Evolutionary conservation across 2,113 vertebrate species (phyloP), one percentile per base, ranked within the genome.

Genomic region (Eudyptes chrysolophus): DNA sequence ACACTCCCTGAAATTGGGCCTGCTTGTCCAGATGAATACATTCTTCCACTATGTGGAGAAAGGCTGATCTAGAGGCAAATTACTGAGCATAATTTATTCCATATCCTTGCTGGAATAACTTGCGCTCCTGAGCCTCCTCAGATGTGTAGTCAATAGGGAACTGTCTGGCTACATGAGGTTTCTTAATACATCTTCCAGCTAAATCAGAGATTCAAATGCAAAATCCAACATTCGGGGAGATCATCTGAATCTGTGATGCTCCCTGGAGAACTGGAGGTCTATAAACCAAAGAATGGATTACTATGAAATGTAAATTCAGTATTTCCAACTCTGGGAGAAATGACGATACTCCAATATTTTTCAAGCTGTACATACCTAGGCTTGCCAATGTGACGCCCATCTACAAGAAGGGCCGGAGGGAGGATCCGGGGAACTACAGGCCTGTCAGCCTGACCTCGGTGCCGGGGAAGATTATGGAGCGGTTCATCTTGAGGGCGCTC

Each of bases 251-350:
- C 78, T 97, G 29, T 89, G 90, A 58, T 96, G 85, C 32, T 97
- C 96, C 89, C 96, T 89, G 49, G 88, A 96, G 97, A 96, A 62
- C 38, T 10, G 27, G 34, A 94, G 90, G 94, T 96, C 94, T 94
- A 85, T 95, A 93, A 97, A 97, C 89, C 96, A 97, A 95, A 91
- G 93, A 97, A 96, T 79, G 96, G 97, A 97, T 97, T 96, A 94
- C 94, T 94, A 40, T 68, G 83, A 95, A 83, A 94, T 92, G 84
- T 79, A 84, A 66, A 87, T 89, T 84, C 55, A n/a, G 60, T 93
- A 68, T 26, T 92, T 98, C 94, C 96, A 91, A 36, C 69, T 89
- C 93, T 77, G 55, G 15, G 60, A 79, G 68, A 94, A 79, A 77
- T 87, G 49, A 97, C 18, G 1, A 87, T 66, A 72, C 48, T 94